These are phyloP conservation scores for Scopus umbretta DNA, from an alignment of 2,113 vertebrate genomes.

Conservation along the genomic window DNA sequence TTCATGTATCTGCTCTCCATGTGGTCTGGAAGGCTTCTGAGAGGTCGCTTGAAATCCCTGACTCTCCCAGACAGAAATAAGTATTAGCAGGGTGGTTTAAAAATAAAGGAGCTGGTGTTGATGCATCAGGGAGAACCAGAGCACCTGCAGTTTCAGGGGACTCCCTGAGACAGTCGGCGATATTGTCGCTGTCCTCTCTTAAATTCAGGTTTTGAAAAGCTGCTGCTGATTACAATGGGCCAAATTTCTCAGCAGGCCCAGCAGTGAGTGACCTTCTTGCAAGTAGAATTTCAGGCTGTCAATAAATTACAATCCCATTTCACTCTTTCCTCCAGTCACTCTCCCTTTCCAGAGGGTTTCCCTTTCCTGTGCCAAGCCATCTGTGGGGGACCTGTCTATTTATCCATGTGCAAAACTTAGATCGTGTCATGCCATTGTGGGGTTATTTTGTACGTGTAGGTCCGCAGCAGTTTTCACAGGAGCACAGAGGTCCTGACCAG, in stretches of 20 bases:
- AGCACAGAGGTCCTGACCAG: background rate
- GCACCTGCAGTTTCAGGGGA: background rate
- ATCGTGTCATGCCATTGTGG: accelerated
- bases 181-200: background rate
- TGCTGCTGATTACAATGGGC: background rate
- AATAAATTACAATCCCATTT: background rate
- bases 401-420: background rate
- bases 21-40: background rate
- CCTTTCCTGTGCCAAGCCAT: background rate
- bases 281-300: background rate
- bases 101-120: background rate
- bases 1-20: background rate
- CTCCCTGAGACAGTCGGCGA: background rate
- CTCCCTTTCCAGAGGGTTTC: background rate
- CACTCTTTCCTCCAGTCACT: background rate
- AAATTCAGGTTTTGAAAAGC: background rate
- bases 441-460: accelerated
- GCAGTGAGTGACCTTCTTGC: background rate
- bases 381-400: accelerated
- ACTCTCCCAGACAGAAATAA: background rate
- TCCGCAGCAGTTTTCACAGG: background rate
- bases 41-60: background rate
- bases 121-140: background rate
- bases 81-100: background rate
- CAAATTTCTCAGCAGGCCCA: background rate